phyloP scores from a whole-genome alignment of 2,113 vertebrate genomes.

The Rhinogobius similis region DNA sequence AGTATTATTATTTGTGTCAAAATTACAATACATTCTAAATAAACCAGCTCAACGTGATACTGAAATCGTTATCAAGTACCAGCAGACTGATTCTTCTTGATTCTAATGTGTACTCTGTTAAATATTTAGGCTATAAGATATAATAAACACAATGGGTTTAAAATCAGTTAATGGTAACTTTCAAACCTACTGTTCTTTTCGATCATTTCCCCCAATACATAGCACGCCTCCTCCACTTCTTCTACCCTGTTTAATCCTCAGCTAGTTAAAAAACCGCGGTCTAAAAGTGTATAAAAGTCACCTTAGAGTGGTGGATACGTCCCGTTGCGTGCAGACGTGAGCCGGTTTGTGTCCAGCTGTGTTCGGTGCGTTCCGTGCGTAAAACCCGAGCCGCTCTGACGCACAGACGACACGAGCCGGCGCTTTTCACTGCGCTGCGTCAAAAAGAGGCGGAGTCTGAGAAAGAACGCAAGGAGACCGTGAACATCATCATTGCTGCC shows the following conservation, averaged over 20 bases:
- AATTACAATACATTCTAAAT: too few relatives aligned
- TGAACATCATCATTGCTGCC: constrained; percentile 46
- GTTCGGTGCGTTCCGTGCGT: not conserved
- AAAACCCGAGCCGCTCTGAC: not conserved
- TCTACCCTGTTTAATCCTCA: not conserved
- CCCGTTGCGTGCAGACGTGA: not conserved
- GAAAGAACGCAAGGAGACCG: constrained; percentile 15
- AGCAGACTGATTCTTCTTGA: too few relatives aligned
- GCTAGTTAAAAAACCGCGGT: not conserved
- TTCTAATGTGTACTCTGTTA: too few relatives aligned
- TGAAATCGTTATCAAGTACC: too few relatives aligned
- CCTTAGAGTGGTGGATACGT: not conserved
- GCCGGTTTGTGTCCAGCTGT: not conserved
- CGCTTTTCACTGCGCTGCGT: constrained; percentile 2
- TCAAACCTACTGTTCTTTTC: too few relatives aligned
- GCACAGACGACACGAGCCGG: constrained; percentile 6
- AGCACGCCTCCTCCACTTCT: not conserved
- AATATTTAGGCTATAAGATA: too few relatives aligned
- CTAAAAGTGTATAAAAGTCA: not conserved
- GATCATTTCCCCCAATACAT: too few relatives aligned
- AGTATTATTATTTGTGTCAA: too few relatives aligned
- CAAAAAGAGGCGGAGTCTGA: constrained; percentile 21
- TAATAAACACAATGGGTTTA: too few relatives aligned
- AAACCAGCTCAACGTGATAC: too few relatives aligned
- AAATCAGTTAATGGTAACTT: too few relatives aligned